These are phyloP conservation scores for Eilema sororculum DNA, from an alignment of 2,888 invertebrate species.

Conservation along the genomic window DNA sequence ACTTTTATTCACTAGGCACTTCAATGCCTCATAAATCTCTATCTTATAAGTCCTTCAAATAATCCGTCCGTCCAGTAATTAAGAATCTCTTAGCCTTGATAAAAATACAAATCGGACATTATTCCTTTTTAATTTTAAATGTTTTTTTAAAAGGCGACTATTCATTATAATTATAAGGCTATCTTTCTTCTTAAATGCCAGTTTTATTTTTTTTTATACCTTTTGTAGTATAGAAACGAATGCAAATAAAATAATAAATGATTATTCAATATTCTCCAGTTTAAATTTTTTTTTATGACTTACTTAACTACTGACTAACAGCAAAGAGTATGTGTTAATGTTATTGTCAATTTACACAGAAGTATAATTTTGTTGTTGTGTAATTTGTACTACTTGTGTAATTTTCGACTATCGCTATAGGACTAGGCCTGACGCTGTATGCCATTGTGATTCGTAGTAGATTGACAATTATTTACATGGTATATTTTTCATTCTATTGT, in stretches of 20 bases:
- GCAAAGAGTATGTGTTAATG: conserved; percentile 1
- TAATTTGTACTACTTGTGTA: neutral
- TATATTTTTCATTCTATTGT: conserved; percentile 27
- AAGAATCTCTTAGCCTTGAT: too few species aligned
- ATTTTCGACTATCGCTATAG: conserved; percentile 6
- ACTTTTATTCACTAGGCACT: too few species aligned
- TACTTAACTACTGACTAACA: neutral
- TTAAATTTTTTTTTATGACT: neutral
- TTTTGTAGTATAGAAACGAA: neutral
- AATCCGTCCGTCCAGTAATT: too few species aligned
- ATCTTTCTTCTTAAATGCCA: too few species aligned
- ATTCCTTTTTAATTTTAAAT: too few species aligned
- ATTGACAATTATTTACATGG: conserved; percentile 29
- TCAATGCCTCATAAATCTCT: too few species aligned
- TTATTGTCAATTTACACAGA: conserved; percentile 17
- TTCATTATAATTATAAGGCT: too few species aligned
- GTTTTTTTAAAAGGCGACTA: too few species aligned
- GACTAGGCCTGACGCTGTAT: neutral
- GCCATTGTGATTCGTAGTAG: conserved; percentile 25
- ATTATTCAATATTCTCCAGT: too few species aligned
- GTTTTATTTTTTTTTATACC: too few species aligned
- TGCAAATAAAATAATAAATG: neutral
- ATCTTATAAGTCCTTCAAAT: too few species aligned
- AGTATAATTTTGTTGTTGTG: neutral
- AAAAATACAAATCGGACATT: too few species aligned